A percentile compares a stretch with the other conserved stretches of the same genome.
These are phyloP conservation scores for Pteropus alecto DNA, from an alignment of 2,113 vertebrate genomes.

Conservation along the genomic window DNA sequence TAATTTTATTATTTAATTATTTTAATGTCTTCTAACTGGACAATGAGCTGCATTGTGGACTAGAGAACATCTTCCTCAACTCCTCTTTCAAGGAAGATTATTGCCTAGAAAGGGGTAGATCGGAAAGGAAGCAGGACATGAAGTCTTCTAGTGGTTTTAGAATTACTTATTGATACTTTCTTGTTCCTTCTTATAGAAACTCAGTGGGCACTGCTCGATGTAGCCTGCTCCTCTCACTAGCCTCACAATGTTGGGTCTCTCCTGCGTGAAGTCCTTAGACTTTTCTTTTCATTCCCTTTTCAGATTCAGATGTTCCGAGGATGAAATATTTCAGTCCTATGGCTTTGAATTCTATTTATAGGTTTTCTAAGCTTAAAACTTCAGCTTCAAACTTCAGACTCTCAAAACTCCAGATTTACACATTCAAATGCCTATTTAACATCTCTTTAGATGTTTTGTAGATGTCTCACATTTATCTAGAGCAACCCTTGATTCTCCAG, in stretches of 20 bases:
- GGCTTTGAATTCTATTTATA: neutral
- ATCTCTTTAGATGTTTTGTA: slow-evolving; percentile 13
- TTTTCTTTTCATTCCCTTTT: neutral
- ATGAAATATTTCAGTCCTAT: neutral
- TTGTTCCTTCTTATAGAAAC: neutral
- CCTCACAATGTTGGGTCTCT: neutral
- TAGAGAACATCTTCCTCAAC: neutral
- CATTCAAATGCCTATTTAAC: slow-evolving; percentile 35
- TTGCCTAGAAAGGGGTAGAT: neutral
- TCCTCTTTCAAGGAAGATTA: neutral
- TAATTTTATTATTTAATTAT: neutral
- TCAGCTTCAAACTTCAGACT: slow-evolving; percentile 23
- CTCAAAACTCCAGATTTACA: slow-evolving; percentile 1
- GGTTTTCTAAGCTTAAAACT: slow-evolving; percentile 45
- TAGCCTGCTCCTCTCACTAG: neutral
- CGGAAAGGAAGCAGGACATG: neutral
- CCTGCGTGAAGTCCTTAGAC: neutral
- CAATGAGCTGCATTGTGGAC: neutral
- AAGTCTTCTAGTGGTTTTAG: neutral
- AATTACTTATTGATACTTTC: neutral
- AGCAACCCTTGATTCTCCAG: neutral
- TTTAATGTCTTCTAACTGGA: neutral
- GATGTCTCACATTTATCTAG: slow-evolving; percentile 24
- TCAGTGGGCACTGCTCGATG: no score
- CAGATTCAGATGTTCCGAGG: neutral